These are phyloP conservation scores for Pandemis cinnamomeana DNA, from an alignment of 2,888 invertebrate species.

Conservation along the genomic window DNA sequence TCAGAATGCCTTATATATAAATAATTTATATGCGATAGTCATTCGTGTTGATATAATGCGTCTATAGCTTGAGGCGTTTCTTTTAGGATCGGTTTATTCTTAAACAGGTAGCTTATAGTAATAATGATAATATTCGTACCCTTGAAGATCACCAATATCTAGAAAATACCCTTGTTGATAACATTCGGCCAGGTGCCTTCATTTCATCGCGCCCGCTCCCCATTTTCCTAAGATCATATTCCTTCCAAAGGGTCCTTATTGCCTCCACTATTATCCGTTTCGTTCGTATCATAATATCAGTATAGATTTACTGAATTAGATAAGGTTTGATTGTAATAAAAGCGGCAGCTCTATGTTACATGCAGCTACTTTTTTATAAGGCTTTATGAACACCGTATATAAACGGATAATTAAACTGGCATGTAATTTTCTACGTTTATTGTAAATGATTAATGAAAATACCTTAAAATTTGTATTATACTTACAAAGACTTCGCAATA, in stretches of 20 bases:
- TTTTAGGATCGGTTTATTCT: not conserved
- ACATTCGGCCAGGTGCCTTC: conserved; percentile 25
- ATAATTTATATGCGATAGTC: no score
- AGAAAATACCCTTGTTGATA: conserved; percentile 28
- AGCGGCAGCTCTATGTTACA: not conserved
- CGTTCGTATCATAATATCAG: conserved; percentile 26
- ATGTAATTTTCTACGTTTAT: conserved; percentile 2
- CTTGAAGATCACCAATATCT: conserved; percentile 25
- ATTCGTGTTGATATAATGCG: no score
- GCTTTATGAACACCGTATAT: conserved; percentile 2
- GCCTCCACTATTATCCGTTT: conserved; percentile 23
- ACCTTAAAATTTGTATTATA: conserved; percentile 15
- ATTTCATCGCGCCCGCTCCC: conserved; percentile 17
- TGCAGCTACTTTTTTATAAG: not conserved
- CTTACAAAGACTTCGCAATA: conserved; percentile 23
- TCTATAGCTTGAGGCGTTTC: no score
- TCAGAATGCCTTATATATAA: no score
- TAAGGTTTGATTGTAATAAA: conserved; percentile 17
- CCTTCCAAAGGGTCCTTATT: conserved; percentile 24
- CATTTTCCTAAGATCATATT: conserved; percentile 34
- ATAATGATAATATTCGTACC: conserved; percentile 11
- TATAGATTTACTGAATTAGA: conserved; percentile 24
- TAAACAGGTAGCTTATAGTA: not conserved
- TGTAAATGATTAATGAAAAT: conserved; percentile 6
- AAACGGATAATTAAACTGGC: not conserved